A percentile compares a stretch with the other conserved stretches of the same genome.
These are phyloP conservation scores for Sarcoramphus papa DNA, from an alignment of 2,797 vertebrate genomes.

Conservation along the genomic window DNA sequence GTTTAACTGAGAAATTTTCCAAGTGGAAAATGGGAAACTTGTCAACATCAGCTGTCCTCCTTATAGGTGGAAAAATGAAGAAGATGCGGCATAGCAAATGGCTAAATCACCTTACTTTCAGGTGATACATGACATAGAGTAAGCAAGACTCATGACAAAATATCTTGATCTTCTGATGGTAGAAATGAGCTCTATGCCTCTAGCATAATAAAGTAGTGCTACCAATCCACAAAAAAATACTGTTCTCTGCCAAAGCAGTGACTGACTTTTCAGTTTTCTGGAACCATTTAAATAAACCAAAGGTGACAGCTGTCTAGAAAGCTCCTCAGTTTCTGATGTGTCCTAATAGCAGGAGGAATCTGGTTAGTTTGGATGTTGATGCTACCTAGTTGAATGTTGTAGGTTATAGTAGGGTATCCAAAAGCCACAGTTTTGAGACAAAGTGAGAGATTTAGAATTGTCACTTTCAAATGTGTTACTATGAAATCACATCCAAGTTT, in stretches of 20 bases:
- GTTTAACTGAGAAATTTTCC: background rate
- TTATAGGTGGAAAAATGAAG: background rate
- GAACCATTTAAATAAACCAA: background rate
- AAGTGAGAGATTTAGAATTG: conserved; percentile 33
- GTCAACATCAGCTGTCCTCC: background rate
- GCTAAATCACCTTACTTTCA: background rate
- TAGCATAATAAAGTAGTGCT: background rate
- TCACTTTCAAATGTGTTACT: conserved; percentile 49
- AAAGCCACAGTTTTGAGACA: conserved; percentile 37
- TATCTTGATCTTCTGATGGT: background rate
- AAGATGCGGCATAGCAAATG: background rate
- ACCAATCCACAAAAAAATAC: background rate
- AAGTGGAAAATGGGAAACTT: background rate
- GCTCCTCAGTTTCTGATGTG: background rate
- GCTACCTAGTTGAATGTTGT: background rate
- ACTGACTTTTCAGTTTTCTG: background rate
- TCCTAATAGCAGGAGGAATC: background rate
- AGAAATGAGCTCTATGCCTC: background rate
- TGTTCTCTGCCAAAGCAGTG: background rate
- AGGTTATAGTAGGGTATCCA: background rate
- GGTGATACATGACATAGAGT: rapidly evolving
- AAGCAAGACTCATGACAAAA: background rate
- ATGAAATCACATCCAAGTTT: conserved; percentile 34
- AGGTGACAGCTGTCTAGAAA: background rate
- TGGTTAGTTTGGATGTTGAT: background rate